Evolutionary conservation across 2,113 vertebrate genomes (phyloP).

Genomic region (Rousettus leschenaultii): DNA sequence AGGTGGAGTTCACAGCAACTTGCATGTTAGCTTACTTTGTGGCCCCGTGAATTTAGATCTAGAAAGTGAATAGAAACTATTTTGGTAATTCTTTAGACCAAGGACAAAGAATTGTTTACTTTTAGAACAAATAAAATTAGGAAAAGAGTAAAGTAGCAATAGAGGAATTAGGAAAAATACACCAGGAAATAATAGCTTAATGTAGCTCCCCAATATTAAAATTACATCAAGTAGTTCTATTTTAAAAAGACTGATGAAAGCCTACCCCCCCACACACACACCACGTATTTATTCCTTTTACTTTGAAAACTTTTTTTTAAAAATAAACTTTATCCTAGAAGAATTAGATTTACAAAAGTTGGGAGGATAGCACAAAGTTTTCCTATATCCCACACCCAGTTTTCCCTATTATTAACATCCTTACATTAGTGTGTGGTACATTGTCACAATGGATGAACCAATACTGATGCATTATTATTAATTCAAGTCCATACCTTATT

Average conservation of each 20-base stretch:
- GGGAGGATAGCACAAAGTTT: not conserved
- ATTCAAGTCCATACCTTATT: not conserved
- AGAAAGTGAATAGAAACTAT: constrained; percentile 50
- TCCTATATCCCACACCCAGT: not conserved
- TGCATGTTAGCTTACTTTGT: constrained; percentile 46
- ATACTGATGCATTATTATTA: not conserved
- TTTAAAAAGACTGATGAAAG: constrained; percentile 18
- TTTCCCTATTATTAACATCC: not conserved
- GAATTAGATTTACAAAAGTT: not conserved
- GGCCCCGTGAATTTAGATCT: not conserved
- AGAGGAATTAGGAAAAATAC: constrained; percentile 63
- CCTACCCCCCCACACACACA: no score
- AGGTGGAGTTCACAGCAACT: not conserved
- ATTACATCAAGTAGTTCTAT: constrained; percentile 40
- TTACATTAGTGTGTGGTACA: not conserved
- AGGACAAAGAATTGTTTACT: constrained; percentile 54
- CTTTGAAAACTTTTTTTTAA: not conserved
- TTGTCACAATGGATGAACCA: not conserved
- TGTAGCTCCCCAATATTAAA: constrained; percentile 44
- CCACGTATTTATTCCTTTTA: not conserved
- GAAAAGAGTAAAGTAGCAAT: constrained; percentile 57
- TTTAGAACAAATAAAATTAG: constrained; percentile 58
- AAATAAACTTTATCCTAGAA: not conserved
- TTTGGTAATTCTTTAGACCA: constrained; percentile 38
- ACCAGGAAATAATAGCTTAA: constrained; percentile 56